Evolutionary conservation across 2,888 invertebrate species (phyloP).

Genomic region (Apotomis betuletana): DNA sequence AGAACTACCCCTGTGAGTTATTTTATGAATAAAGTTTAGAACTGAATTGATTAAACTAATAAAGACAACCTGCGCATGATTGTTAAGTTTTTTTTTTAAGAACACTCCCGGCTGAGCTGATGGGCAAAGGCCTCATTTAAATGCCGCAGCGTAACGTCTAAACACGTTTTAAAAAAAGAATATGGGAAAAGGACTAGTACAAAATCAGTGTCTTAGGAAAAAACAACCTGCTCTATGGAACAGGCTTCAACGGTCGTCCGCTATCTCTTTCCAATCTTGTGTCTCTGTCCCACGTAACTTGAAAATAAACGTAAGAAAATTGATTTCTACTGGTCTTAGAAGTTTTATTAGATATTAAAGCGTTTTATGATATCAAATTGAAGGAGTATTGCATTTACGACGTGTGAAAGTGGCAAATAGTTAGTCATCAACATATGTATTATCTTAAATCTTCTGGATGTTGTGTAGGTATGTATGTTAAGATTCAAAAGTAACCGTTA

Average conservation of each 20-base stretch:
- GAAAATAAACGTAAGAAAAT: slow-evolving; percentile 23
- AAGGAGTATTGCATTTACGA: neutral
- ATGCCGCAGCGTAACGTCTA: slow-evolving; percentile 47
- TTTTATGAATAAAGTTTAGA: no score
- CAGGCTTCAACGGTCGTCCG: slow-evolving; percentile 56
- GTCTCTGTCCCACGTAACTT: slow-evolving; percentile 47
- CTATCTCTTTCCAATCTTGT: slow-evolving; percentile 47
- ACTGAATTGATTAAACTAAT: no score
- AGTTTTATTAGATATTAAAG: neutral
- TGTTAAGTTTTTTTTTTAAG: slow-evolving; percentile 16
- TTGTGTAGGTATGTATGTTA: no score
- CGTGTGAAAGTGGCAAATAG: no score
- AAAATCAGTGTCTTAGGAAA: slow-evolving; percentile 53
- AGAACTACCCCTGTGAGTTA: no score
- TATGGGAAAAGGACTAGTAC: slow-evolving; percentile 51
- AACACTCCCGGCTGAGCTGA: neutral
- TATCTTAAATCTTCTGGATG: no score
- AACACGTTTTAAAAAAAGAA: slow-evolving; percentile 50
- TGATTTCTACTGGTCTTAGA: neutral
- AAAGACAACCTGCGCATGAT: slow-evolving; percentile 2
- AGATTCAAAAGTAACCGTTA: no score
- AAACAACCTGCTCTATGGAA: slow-evolving; percentile 56
- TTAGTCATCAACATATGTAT: no score
- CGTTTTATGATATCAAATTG: neutral
- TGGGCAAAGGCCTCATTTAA: slow-evolving; percentile 26